Conservation (phyloP, 37 sponge, comb jelly and placozoan species). For the Dysidea cf. avara region DNA sequence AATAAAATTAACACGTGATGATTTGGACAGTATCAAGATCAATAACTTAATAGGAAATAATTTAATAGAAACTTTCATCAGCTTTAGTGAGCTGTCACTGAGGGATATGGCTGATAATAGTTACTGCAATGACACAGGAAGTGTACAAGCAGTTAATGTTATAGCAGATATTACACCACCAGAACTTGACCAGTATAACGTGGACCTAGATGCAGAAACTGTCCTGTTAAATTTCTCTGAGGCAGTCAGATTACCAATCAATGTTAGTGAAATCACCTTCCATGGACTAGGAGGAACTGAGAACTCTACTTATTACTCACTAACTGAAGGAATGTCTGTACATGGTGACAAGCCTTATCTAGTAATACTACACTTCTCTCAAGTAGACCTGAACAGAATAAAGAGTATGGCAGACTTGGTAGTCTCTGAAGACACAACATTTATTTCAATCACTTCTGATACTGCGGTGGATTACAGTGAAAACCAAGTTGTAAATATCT, state of each 20-base stretch:
- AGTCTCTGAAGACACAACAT: slow-evolving; percentile 24
- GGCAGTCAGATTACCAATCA: slow-evolving; percentile 24
- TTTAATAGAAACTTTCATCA: slow-evolving; percentile 19
- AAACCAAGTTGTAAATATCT: slow-evolving; percentile 41
- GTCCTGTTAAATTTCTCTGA: slow-evolving; percentile 81
- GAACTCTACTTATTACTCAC: slow-evolving; percentile 9
- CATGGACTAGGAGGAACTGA: neutral
- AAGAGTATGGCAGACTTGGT: slow-evolving; percentile 51
- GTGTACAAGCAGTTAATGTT: slow-evolving; percentile 30
- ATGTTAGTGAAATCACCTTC: slow-evolving; percentile 33
- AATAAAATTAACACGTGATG: slow-evolving; percentile 42
- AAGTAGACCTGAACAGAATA: slow-evolving; percentile 66
- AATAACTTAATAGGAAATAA: slow-evolving; percentile 27
- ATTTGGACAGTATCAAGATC: slow-evolving; percentile 51
- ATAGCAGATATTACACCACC: slow-evolving; percentile 61
- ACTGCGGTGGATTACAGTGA: slow-evolving; percentile 52
- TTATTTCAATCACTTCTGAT: slow-evolving; percentile 36
- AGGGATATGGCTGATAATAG: slow-evolving; percentile 59
- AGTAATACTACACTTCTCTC: slow-evolving; percentile 44
- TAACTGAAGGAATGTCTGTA: slow-evolving; percentile 51
- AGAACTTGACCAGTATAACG: slow-evolving; percentile 41
- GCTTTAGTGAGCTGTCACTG: slow-evolving; percentile 23
- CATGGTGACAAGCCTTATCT: slow-evolving; percentile 39
- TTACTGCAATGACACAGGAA: slow-evolving; percentile 52
- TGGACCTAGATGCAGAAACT: slow-evolving; percentile 47